These are phyloP conservation scores for Vanessa cardui DNA, from an alignment of 2,888 invertebrate genomes.

Conservation along the genomic window DNA sequence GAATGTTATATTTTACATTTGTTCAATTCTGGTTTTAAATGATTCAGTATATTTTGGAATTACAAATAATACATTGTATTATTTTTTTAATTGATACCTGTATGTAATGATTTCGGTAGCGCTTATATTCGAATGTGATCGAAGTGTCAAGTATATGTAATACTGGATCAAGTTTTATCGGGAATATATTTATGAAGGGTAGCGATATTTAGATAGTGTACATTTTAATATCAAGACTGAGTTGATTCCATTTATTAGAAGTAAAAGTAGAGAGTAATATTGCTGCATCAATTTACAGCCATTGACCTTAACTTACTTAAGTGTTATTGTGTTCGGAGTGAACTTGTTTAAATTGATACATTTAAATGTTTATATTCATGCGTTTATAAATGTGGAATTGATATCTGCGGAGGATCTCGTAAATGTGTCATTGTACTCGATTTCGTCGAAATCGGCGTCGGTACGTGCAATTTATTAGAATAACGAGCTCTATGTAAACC, in stretches of 20 bases:
- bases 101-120: too few species aligned
- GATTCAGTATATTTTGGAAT: too few species aligned
- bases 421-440: conserved; percentile 7
- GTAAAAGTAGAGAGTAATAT: background rate
- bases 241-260: too few species aligned
- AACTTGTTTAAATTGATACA: background rate
- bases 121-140: too few species aligned
- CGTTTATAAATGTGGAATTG: background rate
- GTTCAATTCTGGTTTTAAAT: too few species aligned
- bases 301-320: conserved; percentile 1
- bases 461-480: conserved; percentile 19
- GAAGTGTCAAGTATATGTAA: too few species aligned
- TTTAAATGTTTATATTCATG: conserved; percentile 2
- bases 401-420: conserved; percentile 9
- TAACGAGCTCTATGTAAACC: conserved; percentile 14
- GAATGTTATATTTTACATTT: too few species aligned
- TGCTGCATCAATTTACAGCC: background rate
- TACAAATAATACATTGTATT: too few species aligned
- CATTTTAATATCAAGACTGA: too few species aligned
- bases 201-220: background rate
- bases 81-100: too few species aligned
- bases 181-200: too few species aligned
- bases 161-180: too few species aligned
- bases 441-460: background rate
- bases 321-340: background rate